Percentiles rank a stretch among this genome's conserved stretches.
Conservation (phyloP, 1,140 invertebrate genomes). For the Ectropis grisescens region DNA sequence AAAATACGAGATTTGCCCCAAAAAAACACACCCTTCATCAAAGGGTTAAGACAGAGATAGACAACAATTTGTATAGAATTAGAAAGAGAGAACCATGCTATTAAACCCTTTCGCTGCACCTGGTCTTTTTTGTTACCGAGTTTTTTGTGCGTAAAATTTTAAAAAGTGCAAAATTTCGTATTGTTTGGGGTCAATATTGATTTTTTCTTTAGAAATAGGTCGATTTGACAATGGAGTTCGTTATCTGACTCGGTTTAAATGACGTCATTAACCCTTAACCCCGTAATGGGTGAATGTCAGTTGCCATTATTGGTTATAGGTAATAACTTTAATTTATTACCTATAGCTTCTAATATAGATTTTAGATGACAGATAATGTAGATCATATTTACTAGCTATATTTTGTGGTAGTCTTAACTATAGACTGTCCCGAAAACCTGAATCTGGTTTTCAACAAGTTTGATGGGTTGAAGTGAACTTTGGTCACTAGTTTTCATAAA, state of each 20-base stretch:
- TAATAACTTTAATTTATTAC: no score
- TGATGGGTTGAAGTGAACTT: no score
- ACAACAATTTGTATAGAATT: constrained; percentile 4
- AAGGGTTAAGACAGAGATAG: constrained; percentile 50
- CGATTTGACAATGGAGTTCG: constrained; percentile 43
- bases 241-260: constrained; percentile 43
- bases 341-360: no score
- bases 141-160: constrained; percentile 46
- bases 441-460: no score
- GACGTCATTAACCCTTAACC: constrained; percentile 38
- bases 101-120: constrained; percentile 58
- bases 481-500: no score
- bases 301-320: no score
- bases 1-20: constrained; percentile 59
- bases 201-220: constrained; percentile 40
- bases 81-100: constrained; percentile 20
- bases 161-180: constrained; percentile 61
- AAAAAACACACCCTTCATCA: constrained; percentile 43
- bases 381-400: no score
- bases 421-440: no score
- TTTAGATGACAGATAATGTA: constrained; percentile 6
- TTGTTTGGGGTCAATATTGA: constrained; percentile 59
- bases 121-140: constrained; percentile 44
- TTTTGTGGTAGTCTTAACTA: no score
- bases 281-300: no score